phyloP scores from a whole-genome alignment of 37 sponge, comb jelly and placozoan species.

The Petrosia ficiformis region DNA sequence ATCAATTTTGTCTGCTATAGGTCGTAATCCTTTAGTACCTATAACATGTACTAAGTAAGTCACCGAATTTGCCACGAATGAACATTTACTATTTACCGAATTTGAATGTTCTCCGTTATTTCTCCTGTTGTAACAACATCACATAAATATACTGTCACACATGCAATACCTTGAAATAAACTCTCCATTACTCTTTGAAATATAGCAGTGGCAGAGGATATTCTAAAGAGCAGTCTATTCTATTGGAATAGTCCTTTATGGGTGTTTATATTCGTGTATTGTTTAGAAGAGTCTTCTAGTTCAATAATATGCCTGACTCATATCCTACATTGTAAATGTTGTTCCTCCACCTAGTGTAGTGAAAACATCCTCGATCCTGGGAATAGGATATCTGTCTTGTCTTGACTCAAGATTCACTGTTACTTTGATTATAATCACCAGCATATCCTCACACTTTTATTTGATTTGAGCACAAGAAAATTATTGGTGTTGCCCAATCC shows the following conservation, averaged over 20 bases:
- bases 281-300: neutral
- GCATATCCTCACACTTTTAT: no score
- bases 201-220: constrained; percentile 3
- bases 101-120: neutral
- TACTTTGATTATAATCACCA: no score
- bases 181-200: neutral
- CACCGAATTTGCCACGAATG: neutral
- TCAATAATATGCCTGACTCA: no score
- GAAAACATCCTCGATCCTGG: no score
- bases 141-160: neutral
- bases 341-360: no score
- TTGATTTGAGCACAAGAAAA: no score
- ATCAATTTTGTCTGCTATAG: neutral
- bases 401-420: no score
- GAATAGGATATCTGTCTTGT: no score
- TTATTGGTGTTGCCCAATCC: no score
- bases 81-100: no score
- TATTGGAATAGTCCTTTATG: constrained; percentile 9
- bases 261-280: neutral
- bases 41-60: neutral
- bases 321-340: no score
- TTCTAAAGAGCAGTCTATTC: constrained; percentile 2
- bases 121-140: neutral
- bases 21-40: neutral
- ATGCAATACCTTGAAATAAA: neutral